These are phyloP conservation scores for Sphinx pinastri DNA, from an alignment of 2,888 invertebrate genomes.

Conservation along the genomic window DNA sequence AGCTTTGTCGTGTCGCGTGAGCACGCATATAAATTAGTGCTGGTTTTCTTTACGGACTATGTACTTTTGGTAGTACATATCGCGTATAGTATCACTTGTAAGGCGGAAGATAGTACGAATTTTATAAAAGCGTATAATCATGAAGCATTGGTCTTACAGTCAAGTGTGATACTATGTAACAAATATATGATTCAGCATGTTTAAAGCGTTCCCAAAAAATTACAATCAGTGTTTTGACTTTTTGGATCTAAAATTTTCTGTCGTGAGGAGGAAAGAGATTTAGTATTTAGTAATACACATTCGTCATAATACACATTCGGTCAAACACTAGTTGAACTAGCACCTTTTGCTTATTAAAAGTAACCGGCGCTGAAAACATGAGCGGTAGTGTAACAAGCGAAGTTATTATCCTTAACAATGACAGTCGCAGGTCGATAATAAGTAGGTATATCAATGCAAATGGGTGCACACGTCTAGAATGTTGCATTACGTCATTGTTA, in stretches of 20 bases:
- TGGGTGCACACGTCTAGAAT: conserved; percentile 13
- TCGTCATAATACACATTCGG: no score
- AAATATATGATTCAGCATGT: no score
- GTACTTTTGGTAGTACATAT: not conserved
- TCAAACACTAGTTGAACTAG: not conserved
- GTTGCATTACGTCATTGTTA: conserved; percentile 9
- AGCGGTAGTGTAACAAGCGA: conserved; percentile 3
- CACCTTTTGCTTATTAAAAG: not conserved
- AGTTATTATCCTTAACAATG: conserved; percentile 27
- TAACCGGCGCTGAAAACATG: not conserved
- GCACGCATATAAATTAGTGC: conserved; percentile 66
- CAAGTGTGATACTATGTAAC: no score
- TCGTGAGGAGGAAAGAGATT: no score
- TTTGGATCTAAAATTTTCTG: no score
- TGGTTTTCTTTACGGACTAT: conserved; percentile 14
- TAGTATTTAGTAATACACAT: no score
- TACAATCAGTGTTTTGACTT: no score
- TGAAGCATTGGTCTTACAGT: no score
- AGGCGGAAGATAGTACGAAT: not conserved
- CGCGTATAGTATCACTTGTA: not conserved
- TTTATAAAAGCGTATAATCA: not conserved
- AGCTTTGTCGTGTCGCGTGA: conserved; percentile 52
- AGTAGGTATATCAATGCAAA: conserved; percentile 33
- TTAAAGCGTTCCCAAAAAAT: no score
- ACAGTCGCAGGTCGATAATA: conserved; percentile 27